Percentiles rank a stretch among this genome's conserved stretches.
Conservation (phyloP, 2,888 invertebrate genomes). For the Hedychridium roseum region DNA sequence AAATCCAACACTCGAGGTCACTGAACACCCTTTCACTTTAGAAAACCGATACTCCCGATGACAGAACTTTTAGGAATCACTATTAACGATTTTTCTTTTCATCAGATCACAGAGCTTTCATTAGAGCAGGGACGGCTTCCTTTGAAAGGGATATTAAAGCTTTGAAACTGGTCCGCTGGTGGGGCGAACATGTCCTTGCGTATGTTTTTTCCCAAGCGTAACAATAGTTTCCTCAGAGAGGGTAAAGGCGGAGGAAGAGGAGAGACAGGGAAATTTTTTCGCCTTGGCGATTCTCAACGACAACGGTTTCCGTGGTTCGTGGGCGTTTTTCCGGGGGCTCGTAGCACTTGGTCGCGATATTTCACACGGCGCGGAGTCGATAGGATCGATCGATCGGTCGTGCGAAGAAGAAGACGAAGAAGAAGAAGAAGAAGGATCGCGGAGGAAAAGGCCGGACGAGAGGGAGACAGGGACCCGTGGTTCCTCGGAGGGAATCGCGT, state of each 20-base stretch:
- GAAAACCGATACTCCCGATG: too few species aligned
- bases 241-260: neutral
- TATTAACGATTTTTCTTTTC: too few species aligned
- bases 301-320: too few species aligned
- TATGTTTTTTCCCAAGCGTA: too few species aligned
- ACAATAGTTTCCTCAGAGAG: neutral
- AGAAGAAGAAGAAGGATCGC: neutral
- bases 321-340: neutral
- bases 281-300: too few species aligned
- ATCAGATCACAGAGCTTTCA: too few species aligned
- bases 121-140: too few species aligned
- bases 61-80: too few species aligned
- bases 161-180: too few species aligned
- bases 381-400: neutral
- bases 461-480: slow-evolving; percentile 7
- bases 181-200: too few species aligned
- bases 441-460: slow-evolving; percentile 3
- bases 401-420: neutral
- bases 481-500: slow-evolving; percentile 9
- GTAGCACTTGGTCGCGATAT: slow-evolving; percentile 4
- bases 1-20: neutral
- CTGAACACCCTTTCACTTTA: too few species aligned
- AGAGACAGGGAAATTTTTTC: neutral
- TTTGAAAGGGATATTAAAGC: too few species aligned
- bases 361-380: neutral